These are phyloP conservation scores for Pica pica DNA, from an alignment of 2,113 vertebrate species.

Conservation along the genomic window DNA sequence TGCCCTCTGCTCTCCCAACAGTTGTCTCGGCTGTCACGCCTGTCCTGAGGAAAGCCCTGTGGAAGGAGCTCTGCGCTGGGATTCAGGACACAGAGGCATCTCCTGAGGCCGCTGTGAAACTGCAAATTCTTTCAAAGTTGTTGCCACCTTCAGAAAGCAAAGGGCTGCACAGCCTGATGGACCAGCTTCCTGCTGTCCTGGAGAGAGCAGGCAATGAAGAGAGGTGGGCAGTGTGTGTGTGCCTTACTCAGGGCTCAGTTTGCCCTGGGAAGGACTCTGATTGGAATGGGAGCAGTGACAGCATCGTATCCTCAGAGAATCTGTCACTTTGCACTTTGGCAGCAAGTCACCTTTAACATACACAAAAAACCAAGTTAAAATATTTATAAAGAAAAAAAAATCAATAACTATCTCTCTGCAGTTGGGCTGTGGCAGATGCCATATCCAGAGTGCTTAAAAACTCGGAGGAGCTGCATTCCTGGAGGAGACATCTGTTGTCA, in stretches of 20 bases:
- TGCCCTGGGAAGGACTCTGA: not conserved
- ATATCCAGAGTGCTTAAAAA: slow-evolving; percentile 71
- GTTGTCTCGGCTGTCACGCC: slow-evolving; percentile 70
- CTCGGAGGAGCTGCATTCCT: slow-evolving; percentile 64
- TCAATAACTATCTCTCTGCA: slow-evolving; percentile 26
- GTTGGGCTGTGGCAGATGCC: slow-evolving; percentile 85
- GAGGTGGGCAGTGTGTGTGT: slow-evolving; percentile 69
- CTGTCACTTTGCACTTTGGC: not conserved
- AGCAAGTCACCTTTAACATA: not conserved
- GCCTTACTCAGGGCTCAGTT: not conserved
- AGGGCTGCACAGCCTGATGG: slow-evolving; percentile 64
- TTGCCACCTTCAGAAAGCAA: slow-evolving; percentile 67
- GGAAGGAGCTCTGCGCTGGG: slow-evolving; percentile 67
- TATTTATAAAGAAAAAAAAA: not conserved
- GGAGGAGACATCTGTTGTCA: slow-evolving; percentile 76
- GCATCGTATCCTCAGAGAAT: not conserved
- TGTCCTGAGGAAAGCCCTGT: slow-evolving; percentile 75
- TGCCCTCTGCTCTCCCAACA: slow-evolving; percentile 35
- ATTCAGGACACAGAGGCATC: slow-evolving; percentile 36
- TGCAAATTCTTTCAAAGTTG: slow-evolving; percentile 74
- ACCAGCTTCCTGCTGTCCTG: slow-evolving; percentile 72
- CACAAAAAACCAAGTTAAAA: not conserved
- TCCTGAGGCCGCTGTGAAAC: not conserved
- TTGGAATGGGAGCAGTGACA: not conserved
- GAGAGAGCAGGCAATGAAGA: slow-evolving; percentile 55